A percentile compares a stretch with the other conserved stretches of the same genome.
These are phyloP conservation scores for Reticulitermes lucifugus DNA, from an alignment of 2,888 invertebrate genomes.

Conservation along the genomic window DNA sequence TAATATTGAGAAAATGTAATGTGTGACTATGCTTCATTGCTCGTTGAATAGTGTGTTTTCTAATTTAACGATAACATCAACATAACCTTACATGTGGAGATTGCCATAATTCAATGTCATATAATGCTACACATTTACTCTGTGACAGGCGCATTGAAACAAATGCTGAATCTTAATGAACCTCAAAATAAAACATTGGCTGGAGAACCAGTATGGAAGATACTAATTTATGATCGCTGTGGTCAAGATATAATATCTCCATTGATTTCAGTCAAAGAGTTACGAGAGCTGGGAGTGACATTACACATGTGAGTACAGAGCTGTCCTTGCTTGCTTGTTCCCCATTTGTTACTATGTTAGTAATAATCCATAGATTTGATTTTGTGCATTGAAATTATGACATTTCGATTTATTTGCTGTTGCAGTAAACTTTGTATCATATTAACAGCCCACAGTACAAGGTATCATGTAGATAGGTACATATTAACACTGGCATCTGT, in stretches of 20 bases:
- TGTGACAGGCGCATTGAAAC: slow-evolving; percentile 85
- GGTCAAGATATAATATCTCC: slow-evolving; percentile 99
- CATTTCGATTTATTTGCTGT: no score
- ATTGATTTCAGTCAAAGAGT: slow-evolving; percentile 93
- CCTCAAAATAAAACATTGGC: slow-evolving; percentile 79
- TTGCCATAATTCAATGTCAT: background rate
- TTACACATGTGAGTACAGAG: slow-evolving; percentile 87
- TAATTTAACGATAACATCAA: background rate
- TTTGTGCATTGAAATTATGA: no score
- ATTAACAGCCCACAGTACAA: no score
- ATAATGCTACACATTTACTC: background rate
- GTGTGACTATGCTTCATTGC: background rate
- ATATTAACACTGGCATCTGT: background rate
- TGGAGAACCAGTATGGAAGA: slow-evolving; percentile 95
- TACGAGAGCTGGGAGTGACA: slow-evolving; percentile 96
- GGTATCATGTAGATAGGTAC: no score
- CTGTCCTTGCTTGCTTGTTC: no score
- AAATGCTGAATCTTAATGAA: slow-evolving; percentile 95
- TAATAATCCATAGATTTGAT: no score
- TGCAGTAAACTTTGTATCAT: no score
- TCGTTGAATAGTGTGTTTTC: background rate
- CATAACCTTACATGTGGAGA: background rate
- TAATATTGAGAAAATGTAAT: background rate
- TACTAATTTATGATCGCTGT: slow-evolving; percentile 93
- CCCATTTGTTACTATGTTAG: no score